Percentiles rank a stretch among this genome's conserved stretches.
Evolutionary conservation across 2,888 invertebrate species (phyloP).

Genomic region (Drosophila buzzatii): DNA sequence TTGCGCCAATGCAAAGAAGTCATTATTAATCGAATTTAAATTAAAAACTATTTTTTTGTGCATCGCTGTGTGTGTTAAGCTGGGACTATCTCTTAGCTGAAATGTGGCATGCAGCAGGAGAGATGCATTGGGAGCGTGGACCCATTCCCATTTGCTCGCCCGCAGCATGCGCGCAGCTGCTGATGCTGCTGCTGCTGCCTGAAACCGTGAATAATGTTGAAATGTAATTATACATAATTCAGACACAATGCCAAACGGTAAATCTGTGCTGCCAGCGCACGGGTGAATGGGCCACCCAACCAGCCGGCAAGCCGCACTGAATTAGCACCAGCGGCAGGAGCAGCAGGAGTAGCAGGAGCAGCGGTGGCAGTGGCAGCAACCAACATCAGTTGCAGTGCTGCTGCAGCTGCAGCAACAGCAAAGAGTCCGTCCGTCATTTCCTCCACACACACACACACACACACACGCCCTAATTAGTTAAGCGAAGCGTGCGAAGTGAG

Average conservation of each 20-base stretch:
- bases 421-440: conserved; percentile 38
- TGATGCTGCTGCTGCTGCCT: conserved; percentile 31
- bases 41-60: background rate
- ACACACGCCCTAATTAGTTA: conserved; percentile 71
- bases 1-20: conserved; percentile 6
- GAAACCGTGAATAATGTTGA: conserved; percentile 67
- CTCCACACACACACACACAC: conserved; percentile 32
- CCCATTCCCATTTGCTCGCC: conserved; percentile 10
- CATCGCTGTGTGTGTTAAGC: background rate
- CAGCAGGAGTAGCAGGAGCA: conserved; percentile 11
- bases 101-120: background rate
- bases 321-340: conserved; percentile 31
- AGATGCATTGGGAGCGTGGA: too few relatives aligned
- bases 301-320: conserved; percentile 42
- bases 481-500: conserved; percentile 64
- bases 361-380: conserved; percentile 7
- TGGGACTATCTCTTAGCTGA: background rate
- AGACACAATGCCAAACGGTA: conserved; percentile 63
- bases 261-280: conserved; percentile 47
- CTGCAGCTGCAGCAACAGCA: conserved; percentile 7
- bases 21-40: conserved; percentile 1
- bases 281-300: conserved; percentile 57
- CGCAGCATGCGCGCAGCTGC: conserved; percentile 29
- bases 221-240: conserved; percentile 78
- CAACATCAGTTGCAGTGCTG: conserved; percentile 17